A percentile compares a stretch with the other conserved stretches of the same genome.
Conservation (phyloP, 2,113 vertebrate species). For the Nibea albiflora region DNA sequence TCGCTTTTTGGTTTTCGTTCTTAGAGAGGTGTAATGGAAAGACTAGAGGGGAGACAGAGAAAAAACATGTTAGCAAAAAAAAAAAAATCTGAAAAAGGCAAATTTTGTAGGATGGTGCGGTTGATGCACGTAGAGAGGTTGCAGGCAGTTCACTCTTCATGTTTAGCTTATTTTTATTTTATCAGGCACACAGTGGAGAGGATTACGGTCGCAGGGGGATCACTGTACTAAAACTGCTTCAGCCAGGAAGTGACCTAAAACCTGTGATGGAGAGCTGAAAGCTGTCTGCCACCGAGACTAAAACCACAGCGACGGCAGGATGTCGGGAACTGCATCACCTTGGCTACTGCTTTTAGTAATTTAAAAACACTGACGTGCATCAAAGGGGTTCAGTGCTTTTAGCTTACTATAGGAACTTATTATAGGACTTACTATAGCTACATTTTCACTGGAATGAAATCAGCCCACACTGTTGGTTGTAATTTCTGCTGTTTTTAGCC, state of each 20-base stretch:
- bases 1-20: constrained; percentile 93
- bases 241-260: constrained; percentile 51
- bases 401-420: not conserved
- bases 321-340: not conserved
- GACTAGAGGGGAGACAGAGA: constrained; percentile 80
- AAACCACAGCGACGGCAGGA: not conserved
- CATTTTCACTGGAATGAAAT: not conserved
- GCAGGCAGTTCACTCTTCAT: constrained; percentile 7
- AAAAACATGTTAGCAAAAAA: not conserved
- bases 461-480: not conserved
- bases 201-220: constrained; percentile 53
- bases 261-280: constrained; percentile 43
- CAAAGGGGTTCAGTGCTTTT: not conserved
- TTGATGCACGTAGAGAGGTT: constrained; percentile 15
- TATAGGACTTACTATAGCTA: too few relatives aligned
- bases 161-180: constrained; percentile 39
- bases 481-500: not conserved
- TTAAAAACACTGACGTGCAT: constrained; percentile 11
- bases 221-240: constrained; percentile 17
- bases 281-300: constrained; percentile 16
- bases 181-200: constrained; percentile 43
- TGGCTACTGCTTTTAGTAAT: not conserved
- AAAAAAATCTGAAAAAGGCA: not conserved
- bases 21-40: constrained; percentile 91
- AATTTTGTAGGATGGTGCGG: constrained; percentile 3